Conservation (phyloP, 2,888 invertebrate species). For the Epiperipatus broadwayi region DNA sequence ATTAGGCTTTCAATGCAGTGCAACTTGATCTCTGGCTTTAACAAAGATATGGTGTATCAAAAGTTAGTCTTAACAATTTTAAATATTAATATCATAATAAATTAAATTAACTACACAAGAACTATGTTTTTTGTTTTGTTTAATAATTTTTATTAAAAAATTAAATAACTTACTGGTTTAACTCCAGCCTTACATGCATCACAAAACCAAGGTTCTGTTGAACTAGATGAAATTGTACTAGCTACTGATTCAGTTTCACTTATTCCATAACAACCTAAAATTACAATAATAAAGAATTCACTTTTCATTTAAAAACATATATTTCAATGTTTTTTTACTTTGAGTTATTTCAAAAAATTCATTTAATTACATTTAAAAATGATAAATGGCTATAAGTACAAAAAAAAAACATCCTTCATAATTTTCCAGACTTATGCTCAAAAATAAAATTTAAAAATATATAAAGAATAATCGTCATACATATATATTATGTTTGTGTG, state of each 20-base stretch:
- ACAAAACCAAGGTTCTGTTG: constrained; percentile 98
- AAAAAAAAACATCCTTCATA: background rate
- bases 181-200: constrained; percentile 88
- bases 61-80: too few species aligned
- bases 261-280: constrained; percentile 73
- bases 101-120: too few species aligned
- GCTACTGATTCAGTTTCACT: constrained; percentile 75
- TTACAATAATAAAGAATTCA: constrained; percentile 11
- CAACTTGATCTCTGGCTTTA: too few species aligned
- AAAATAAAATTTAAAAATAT: too few species aligned
- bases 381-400: background rate
- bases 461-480: too few species aligned
- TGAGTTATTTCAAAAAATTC: background rate
- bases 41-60: too few species aligned
- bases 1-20: too few species aligned
- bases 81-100: too few species aligned
- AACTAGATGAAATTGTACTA: constrained; percentile 78
- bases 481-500: too few species aligned
- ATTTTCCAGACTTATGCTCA: background rate
- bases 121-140: too few species aligned
- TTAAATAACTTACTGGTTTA: constrained; percentile 46
- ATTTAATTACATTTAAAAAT: background rate
- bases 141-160: too few species aligned
- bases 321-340: background rate
- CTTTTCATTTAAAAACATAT: background rate